Evolutionary conservation across 2,888 invertebrate genomes (phyloP).

Genomic region (Strigamia transsilvanica): DNA sequence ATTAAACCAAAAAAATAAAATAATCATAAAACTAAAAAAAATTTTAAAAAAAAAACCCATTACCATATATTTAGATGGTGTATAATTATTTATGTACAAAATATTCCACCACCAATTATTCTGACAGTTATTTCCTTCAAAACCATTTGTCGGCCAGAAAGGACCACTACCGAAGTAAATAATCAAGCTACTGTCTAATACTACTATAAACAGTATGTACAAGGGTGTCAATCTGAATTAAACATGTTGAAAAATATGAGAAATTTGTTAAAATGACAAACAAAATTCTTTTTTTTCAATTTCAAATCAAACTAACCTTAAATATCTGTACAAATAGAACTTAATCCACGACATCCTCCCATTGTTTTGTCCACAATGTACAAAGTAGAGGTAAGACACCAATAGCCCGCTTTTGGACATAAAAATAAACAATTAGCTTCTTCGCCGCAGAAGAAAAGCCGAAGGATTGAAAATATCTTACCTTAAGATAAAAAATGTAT

Average conservation of each 20-base stretch:
- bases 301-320: not conserved
- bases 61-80: not conserved
- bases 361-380: not conserved
- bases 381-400: not conserved
- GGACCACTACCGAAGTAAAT: conserved; percentile 45
- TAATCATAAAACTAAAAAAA: not conserved
- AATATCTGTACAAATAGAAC: not conserved
- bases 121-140: conserved; percentile 27
- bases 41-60: not conserved
- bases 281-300: no score
- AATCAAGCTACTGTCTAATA: not conserved
- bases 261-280: no score
- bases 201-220: conserved; percentile 18
- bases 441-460: no score
- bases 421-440: not conserved
- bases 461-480: no score
- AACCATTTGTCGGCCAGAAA: conserved; percentile 46
- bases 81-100: conserved; percentile 45
- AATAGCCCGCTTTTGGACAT: not conserved
- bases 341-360: not conserved
- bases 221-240: conserved; percentile 13
- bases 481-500: not conserved
- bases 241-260: no score
- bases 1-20: not conserved
- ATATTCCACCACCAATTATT: conserved; percentile 50